Base-by-base conservation (phyloP, 2,797 vertebrate species). In the Nyctalus aviator region DNA sequence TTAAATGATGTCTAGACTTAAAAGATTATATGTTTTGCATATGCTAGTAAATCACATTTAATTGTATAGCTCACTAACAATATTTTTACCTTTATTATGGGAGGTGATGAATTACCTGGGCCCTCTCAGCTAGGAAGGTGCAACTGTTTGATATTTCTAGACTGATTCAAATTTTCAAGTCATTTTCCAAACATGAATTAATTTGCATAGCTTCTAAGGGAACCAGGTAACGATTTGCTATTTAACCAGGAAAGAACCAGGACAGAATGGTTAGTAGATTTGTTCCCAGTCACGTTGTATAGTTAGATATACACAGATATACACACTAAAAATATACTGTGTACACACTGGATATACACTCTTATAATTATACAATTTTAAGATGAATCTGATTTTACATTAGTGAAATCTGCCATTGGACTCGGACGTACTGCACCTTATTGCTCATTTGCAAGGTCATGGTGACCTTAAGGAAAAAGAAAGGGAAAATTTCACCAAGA, bases 101-200 rank as follows among this genome's bases (percentile, higher is more conserved):
- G 66, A 92, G 30, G 14, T 62, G 92, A 77, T 95, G 68, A 92
- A 96, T 97, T 93, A 89, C 85, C 86, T 96, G 85, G 55, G 72
- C 62, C 35, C 55, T 76, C 95, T 75, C 88, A 75, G 90, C 83
- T 92, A 84, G 94, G 75, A 95, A 83, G 88, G 89, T 78, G 73
- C 27, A 79, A 81, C 50, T 84, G 37, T 91, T 84, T 92, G 72
- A 35, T 93, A 77, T 95, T 96, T 96, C 86, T 93, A 94, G 87
- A 79, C 35, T 27, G 53, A 90, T 79, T 94, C 79, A 94, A 90
- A 92, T 82, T 84, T 94, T 89, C 89, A 88, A 94, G 69, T 57
- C 46, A 87, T 91, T 96, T 97, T 85, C 68, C 83, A 94, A 97
- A 91, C 76, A 94, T 95, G 93, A 96, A 96, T 95, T 94, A 97